phyloP scores from a whole-genome alignment of 2,797 vertebrate species.

The Lacerta viridis region DNA sequence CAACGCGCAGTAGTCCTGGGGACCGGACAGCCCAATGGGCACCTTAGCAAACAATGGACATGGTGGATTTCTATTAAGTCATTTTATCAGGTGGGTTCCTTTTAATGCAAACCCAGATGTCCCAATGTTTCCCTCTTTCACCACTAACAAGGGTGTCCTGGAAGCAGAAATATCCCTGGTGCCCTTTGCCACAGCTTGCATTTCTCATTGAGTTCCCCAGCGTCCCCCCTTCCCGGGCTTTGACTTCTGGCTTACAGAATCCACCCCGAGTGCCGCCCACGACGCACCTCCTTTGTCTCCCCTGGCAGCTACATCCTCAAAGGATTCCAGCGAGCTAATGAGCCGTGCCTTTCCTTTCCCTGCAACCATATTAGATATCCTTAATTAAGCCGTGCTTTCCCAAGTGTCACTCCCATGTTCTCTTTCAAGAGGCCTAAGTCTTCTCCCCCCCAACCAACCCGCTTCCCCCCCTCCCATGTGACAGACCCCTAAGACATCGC shows the following conservation, averaged over 20 bases:
- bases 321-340: conserved; percentile 78
- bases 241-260: conserved; percentile 41
- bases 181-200: neutral
- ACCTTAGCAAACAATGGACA: too few relatives aligned
- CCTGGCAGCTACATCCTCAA: conserved; percentile 73
- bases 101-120: neutral
- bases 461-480: conserved; percentile 19
- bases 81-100: too few relatives aligned
- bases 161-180: neutral
- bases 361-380: conserved; percentile 79
- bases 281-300: conserved; percentile 60
- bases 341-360: conserved; percentile 76
- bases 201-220: neutral
- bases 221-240: neutral
- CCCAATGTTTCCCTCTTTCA: neutral
- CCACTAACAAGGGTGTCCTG: neutral
- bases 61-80: too few relatives aligned
- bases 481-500: conserved; percentile 6
- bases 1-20: too few relatives aligned
- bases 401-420: conserved; percentile 73
- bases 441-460: neutral
- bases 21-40: too few relatives aligned
- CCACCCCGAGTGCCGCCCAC: conserved; percentile 48
- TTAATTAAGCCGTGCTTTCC: conserved; percentile 78
- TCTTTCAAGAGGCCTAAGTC: conserved; percentile 67